Evolutionary conservation across 2,888 invertebrate species (phyloP).

Genomic region (Caenorhabditis sp.): DNA sequence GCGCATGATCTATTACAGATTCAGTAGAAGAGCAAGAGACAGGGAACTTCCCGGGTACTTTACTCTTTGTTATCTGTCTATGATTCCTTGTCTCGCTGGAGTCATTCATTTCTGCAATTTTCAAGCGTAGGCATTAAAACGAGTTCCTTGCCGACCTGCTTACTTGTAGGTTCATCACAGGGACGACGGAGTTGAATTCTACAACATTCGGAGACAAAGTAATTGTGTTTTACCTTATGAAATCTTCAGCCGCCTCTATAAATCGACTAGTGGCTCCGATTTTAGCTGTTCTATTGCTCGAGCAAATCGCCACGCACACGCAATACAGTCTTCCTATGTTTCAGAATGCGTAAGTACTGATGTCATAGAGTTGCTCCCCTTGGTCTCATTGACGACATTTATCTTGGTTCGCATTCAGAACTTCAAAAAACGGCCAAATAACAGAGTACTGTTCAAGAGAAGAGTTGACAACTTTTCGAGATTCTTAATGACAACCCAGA

Average conservation of each 20-base stretch:
- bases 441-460: too few relatives aligned
- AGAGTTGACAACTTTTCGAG: too few relatives aligned
- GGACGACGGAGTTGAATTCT: neutral
- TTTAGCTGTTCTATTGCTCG: conserved; percentile 14
- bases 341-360: conserved; percentile 17
- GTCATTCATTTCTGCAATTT: conserved; percentile 5
- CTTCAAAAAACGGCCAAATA: neutral
- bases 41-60: conserved; percentile 17
- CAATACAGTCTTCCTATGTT: neutral
- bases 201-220: neutral
- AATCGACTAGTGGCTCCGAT: conserved; percentile 45
- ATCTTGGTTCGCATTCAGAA: too few relatives aligned
- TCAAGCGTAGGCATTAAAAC: too few relatives aligned
- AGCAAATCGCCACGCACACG: conserved; percentile 19
- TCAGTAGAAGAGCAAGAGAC: conserved; percentile 2
- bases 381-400: too few relatives aligned
- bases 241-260: neutral
- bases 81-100: neutral
- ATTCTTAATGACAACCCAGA: too few relatives aligned
- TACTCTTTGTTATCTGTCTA: conserved; percentile 35
- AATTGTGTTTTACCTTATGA: neutral
- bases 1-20: conserved; percentile 32
- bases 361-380: too few relatives aligned
- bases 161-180: neutral
- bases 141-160: too few relatives aligned